phyloP scores from a whole-genome alignment of 2,888 invertebrate species.

The Leptinotarsa juncta region DNA sequence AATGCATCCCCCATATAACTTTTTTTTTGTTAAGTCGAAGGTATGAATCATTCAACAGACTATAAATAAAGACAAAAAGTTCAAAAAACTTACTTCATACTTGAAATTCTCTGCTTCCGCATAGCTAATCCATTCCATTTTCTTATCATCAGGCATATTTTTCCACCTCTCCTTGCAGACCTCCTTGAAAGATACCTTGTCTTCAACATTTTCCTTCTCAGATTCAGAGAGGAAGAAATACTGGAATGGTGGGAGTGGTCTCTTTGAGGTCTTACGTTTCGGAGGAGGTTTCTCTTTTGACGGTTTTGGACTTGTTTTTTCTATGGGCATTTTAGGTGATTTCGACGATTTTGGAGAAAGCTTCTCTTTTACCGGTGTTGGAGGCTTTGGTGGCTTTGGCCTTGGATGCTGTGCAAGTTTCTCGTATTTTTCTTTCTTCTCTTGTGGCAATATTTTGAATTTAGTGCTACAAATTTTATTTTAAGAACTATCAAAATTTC shows the following conservation, averaged over 20 bases:
- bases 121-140: constrained; percentile 68
- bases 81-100: constrained; percentile 57
- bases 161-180: constrained; percentile 66
- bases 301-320: constrained; percentile 45
- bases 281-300: constrained; percentile 44
- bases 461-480: constrained; percentile 64
- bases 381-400: constrained; percentile 45
- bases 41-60: too few relatives aligned
- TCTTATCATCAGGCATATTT: constrained; percentile 65
- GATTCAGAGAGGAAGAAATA: constrained; percentile 62
- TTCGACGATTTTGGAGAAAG: constrained; percentile 63
- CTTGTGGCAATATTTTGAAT: constrained; percentile 65
- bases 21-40: too few relatives aligned
- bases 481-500: too few relatives aligned
- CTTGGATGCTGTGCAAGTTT: constrained; percentile 57
- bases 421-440: constrained; percentile 66
- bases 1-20: too few relatives aligned
- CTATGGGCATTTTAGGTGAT: constrained; percentile 44
- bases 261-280: constrained; percentile 60
- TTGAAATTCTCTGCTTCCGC: constrained; percentile 63
- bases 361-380: constrained; percentile 49
- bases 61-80: too few relatives aligned
- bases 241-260: constrained; percentile 66
- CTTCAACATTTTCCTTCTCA: constrained; percentile 56
- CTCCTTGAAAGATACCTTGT: constrained; percentile 60